A percentile compares a stretch with the other conserved stretches of the same genome.
These are phyloP conservation scores for Eupithecia centaureata DNA, from an alignment of 2,888 invertebrate genomes.

Conservation along the genomic window DNA sequence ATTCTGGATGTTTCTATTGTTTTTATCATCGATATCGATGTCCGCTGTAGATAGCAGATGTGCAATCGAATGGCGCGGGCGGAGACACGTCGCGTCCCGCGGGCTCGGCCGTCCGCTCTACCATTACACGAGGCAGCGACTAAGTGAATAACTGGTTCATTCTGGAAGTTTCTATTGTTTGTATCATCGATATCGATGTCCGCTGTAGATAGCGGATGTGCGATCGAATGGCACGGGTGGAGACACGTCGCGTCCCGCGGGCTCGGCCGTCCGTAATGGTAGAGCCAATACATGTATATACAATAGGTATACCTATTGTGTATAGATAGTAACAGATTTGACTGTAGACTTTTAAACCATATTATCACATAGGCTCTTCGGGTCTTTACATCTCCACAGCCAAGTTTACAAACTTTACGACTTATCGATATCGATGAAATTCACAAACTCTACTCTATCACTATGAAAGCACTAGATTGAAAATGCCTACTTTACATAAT, in stretches of 20 bases:
- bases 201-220: constrained; percentile 50
- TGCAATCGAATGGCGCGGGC: constrained; percentile 46
- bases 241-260: constrained; percentile 61
- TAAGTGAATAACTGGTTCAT: constrained; percentile 5
- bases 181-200: constrained; percentile 36
- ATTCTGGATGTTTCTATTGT: not conserved
- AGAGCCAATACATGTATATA: too few species aligned
- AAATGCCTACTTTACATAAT: too few species aligned
- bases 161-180: not conserved
- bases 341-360: too few species aligned
- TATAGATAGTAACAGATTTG: too few species aligned
- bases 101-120: constrained; percentile 40
- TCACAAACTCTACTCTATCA: too few species aligned
- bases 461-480: too few species aligned
- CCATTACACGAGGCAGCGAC: constrained; percentile 11
- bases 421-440: too few species aligned
- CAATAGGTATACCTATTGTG: too few species aligned
- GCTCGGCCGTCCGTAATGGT: constrained; percentile 39
- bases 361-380: too few species aligned
- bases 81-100: constrained; percentile 62
- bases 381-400: too few species aligned
- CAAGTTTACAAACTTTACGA: too few species aligned
- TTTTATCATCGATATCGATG: constrained; percentile 35
- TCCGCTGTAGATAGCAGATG: constrained; percentile 49
- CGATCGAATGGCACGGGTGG: constrained; percentile 52